Evolutionary conservation across 1,140 invertebrate genomes (phyloP).

Genomic region (Saxidomus purpurata): DNA sequence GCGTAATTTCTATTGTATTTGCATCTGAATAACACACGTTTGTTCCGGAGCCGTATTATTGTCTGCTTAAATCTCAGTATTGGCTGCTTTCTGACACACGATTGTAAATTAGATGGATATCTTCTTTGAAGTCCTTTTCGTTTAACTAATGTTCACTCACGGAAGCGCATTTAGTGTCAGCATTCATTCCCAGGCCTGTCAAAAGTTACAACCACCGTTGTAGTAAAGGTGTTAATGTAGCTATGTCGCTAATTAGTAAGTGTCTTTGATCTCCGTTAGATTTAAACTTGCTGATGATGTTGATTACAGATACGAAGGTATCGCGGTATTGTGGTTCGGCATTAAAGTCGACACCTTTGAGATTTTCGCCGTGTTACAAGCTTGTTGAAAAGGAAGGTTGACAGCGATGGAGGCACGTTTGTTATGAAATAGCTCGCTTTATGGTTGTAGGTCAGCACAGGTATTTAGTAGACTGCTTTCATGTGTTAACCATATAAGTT

Average conservation of each 20-base stretch:
- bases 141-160: constrained; percentile 49
- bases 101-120: constrained; percentile 14
- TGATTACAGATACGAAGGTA: neutral
- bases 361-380: constrained; percentile 2
- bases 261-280: constrained; percentile 52
- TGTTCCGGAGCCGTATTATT: neutral
- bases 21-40: neutral
- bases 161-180: constrained; percentile 54
- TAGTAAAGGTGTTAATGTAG: constrained; percentile 58
- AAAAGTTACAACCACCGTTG: neutral
- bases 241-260: constrained; percentile 56
- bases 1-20: neutral
- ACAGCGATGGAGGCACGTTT: constrained; percentile 33
- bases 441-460: constrained; percentile 12
- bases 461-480: constrained; percentile 34
- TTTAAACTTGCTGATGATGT: neutral
- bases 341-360: constrained; percentile 37
- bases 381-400: neutral
- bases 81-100: neutral
- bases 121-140: constrained; percentile 51
- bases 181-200: constrained; percentile 30
- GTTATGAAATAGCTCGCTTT: neutral
- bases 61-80: neutral
- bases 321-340: neutral
- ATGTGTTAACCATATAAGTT: constrained; percentile 6